Base-by-base conservation (phyloP, 2,888 invertebrate species). In the Eudasyphora cyanicolor region DNA sequence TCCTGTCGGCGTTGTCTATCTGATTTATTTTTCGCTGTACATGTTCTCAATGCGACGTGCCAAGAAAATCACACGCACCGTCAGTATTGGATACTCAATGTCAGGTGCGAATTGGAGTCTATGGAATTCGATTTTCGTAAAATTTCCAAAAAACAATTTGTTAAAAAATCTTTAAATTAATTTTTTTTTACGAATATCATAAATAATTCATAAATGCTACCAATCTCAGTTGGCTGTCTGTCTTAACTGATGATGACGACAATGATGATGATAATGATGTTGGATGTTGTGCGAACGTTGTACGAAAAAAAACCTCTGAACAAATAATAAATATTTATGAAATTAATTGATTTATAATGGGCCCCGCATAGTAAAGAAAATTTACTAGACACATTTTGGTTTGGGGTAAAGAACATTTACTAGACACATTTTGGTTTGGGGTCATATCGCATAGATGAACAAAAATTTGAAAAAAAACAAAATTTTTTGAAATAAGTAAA, bases 1-100 rank as follows among this genome's bases (percentile, higher is more conserved):
- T 38, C n/a, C 57, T 19, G 12, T 35, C 17, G 5, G 8, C n/a
- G 14, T 38, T 45, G n/a, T 49, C 12, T 12, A 3, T 38, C 6
- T 38, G 2, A 12, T n/a, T 17, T 32, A n/a, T 17, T 38, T 60
- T 51, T 42, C 29, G 21, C 17, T 51, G 54, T 32, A 73, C 54
- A 69, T 75, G 77, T 76, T 73, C 69, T 80, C 77, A 76, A 45
- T 21, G 27, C 64, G 80, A 77, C 75, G 79, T 80, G 83, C 80
- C 77, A 80, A 83, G 83, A 83, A 80, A 75, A 77, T 83, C 79
- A 70, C 75, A 84, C 83, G 75, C 83, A 84, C n/a, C n/a, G n/a
- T n/a, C n/a, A n/a, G n/a, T n/a, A n/a, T n/a, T n/a, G n/a, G n/a
- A n/a, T n/a, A 75, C 77, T 78, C 76, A 84, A 80, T 78, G 80